Percentiles rank a stretch among this genome's conserved stretches.
Conservation (phyloP, 2,113 vertebrate genomes). For the Stomatorhinus ivindoensis region DNA sequence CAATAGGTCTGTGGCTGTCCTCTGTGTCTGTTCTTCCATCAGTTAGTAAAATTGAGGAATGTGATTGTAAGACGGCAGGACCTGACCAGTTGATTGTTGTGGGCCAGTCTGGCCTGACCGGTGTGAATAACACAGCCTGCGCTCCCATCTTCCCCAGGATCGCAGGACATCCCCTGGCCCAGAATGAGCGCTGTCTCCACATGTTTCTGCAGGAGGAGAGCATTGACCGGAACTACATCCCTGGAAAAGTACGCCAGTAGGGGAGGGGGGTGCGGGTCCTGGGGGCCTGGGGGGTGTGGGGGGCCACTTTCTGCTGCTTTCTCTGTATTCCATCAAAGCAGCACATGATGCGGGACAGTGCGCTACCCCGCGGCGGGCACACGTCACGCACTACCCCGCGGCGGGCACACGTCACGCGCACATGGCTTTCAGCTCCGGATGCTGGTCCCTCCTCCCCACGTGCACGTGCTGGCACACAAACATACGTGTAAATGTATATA, state of each 20-base stretch:
- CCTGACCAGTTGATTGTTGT: not conserved
- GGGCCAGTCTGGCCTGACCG: not conserved
- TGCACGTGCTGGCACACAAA: not conserved
- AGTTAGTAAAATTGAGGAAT: not conserved
- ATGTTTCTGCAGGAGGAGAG: slow-evolving; percentile 98
- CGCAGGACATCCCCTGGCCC: slow-evolving; percentile 95
- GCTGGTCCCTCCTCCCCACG: not conserved
- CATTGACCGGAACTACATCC: slow-evolving; percentile 97
- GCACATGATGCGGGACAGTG: not conserved
- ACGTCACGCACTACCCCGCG: not conserved
- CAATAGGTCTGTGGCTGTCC: not conserved
- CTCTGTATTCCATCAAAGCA: not conserved
- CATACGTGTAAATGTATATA: not conserved
- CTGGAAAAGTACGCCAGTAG: slow-evolving; percentile 97
- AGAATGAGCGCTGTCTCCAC: slow-evolving; percentile 98
- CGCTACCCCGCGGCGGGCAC: not conserved
- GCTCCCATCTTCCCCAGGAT: slow-evolving; percentile 65
- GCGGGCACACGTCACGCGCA: not conserved
- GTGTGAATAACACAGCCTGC: not conserved
- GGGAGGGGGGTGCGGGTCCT: slow-evolving; percentile 36
- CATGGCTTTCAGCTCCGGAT: not conserved
- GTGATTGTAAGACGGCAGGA: not conserved
- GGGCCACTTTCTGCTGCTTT: slow-evolving; percentile 9
- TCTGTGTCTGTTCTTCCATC: not conserved
- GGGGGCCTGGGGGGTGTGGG: not conserved